phyloP scores from a whole-genome alignment of 2,888 invertebrate genomes.

The Drosophila recens region DNA sequence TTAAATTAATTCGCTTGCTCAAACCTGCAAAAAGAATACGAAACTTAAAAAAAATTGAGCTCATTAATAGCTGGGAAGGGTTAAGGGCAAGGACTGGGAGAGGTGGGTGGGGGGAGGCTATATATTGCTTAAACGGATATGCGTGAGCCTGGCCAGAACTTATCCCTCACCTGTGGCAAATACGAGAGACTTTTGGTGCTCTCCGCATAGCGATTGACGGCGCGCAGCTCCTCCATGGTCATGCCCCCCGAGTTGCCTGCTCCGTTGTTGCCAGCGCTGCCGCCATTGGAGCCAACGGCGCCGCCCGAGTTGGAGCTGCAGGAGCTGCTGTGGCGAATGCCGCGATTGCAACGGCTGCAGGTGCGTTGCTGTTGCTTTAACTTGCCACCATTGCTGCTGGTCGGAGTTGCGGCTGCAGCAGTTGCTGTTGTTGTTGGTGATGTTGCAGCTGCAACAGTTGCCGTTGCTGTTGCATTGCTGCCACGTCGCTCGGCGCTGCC shows the following conservation, averaged over 20 bases:
- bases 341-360: slow-evolving; percentile 84
- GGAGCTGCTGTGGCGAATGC: slow-evolving; percentile 84
- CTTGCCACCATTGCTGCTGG: slow-evolving; percentile 42
- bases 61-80: slow-evolving; percentile 28
- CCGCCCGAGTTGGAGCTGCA: slow-evolving; percentile 87
- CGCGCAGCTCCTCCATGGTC: slow-evolving; percentile 93
- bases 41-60: slow-evolving; percentile 60
- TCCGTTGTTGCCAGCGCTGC: slow-evolving; percentile 82
- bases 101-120: background rate
- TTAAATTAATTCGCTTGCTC: slow-evolving; percentile 38
- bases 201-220: slow-evolving; percentile 95
- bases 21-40: slow-evolving; percentile 73
- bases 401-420: slow-evolving; percentile 18
- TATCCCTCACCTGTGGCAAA: slow-evolving; percentile 92
- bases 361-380: slow-evolving; percentile 70
- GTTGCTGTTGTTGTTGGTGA: slow-evolving; percentile 3
- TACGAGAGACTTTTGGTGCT: slow-evolving; percentile 96
- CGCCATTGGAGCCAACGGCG: slow-evolving; percentile 82
- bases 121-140: slow-evolving; percentile 82
- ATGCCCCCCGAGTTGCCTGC: slow-evolving; percentile 84
- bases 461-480: slow-evolving; percentile 35
- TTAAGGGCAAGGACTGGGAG: background rate
- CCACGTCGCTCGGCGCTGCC: slow-evolving; percentile 58
- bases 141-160: slow-evolving; percentile 84
- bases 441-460: slow-evolving; percentile 13